Conservation (phyloP, 2,797 vertebrate genomes). For the Tragopan temminckii region DNA sequence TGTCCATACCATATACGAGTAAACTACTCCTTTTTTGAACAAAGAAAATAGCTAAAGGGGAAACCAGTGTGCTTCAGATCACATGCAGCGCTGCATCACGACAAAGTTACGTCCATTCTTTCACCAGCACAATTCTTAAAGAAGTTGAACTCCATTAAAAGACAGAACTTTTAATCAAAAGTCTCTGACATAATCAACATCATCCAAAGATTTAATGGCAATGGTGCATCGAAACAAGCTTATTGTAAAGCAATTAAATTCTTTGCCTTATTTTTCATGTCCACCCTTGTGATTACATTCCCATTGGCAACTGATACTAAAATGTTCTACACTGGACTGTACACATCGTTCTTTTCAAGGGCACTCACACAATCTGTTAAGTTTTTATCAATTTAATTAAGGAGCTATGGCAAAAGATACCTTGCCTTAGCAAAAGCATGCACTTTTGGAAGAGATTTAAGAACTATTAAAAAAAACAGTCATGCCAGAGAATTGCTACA, state of each 20-base stretch:
- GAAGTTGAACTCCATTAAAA: neutral
- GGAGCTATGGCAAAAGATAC: neutral
- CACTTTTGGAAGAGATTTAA: neutral
- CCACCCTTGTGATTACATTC: neutral
- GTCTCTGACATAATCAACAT: neutral
- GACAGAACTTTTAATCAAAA: neutral
- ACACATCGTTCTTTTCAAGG: neutral
- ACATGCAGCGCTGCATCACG: accelerated
- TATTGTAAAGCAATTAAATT: neutral
- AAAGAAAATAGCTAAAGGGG: neutral
- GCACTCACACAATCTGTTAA: neutral
- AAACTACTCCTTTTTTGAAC: neutral
- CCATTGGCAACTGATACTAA: neutral
- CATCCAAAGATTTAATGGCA: neutral
- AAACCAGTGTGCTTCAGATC: neutral
- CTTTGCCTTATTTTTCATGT: neutral
- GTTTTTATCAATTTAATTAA: neutral
- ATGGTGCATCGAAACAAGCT: neutral
- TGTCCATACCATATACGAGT: neutral
- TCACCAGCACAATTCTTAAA: neutral
- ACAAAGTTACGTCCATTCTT: neutral
- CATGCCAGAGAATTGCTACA: neutral
- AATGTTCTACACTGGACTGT: neutral
- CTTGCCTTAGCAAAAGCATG: neutral
- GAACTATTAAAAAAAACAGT: neutral